Base-by-base conservation (phyloP, 1,140 invertebrate genomes). In the Propsilocerus akamusi region DNA sequence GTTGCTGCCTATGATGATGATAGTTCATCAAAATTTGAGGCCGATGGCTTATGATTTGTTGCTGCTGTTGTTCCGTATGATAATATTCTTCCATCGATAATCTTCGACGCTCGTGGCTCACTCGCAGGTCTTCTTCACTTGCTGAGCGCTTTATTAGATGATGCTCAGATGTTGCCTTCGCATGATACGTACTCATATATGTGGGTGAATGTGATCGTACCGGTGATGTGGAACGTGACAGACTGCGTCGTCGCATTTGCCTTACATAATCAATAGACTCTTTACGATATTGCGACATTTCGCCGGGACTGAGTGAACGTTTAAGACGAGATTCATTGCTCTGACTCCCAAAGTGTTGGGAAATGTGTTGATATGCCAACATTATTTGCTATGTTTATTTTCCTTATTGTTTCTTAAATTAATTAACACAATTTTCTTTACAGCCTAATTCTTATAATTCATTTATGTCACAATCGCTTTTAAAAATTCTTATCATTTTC, bases 1-100 rank as follows among this genome's bases (percentile, higher is more conserved):
- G 14, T 46, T 46, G 20, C 26, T 20, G 8, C 37, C 25, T 25
- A 26, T 26, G 47, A 26, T 20, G 8, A 20, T 26, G 25, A 26
- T 48, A 26, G 12, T 28, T 48, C 8, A 48, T 26, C 22, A 48
- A 48, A 26, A 41, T 41, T 41, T 41, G 34, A 20, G 34, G 34
- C 26, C 47, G 17, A 25, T 48, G 47, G 12, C n/a, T 48, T 25
- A 26, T 47, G 46, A 20, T 12, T n/a, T 47, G 46, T 14, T 48
- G 20, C n/a, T 12, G 20, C 12, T 47, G 46, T 20, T 47, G 46
- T 4, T 22, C 11, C 5, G n/a, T 6, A 24, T 22, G 47, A 28
- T 48, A 26, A 26, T 25, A 8, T 28, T 48, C 26, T n/a, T 41
- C 34, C 22, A 41, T 20, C 22, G 34, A 41, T 20, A 41, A 20